Percentiles rank a stretch among this genome's conserved stretches.
These are phyloP conservation scores for Drosophila arawakana DNA, from an alignment of 1,140 invertebrate genomes.

Conservation along the genomic window DNA sequence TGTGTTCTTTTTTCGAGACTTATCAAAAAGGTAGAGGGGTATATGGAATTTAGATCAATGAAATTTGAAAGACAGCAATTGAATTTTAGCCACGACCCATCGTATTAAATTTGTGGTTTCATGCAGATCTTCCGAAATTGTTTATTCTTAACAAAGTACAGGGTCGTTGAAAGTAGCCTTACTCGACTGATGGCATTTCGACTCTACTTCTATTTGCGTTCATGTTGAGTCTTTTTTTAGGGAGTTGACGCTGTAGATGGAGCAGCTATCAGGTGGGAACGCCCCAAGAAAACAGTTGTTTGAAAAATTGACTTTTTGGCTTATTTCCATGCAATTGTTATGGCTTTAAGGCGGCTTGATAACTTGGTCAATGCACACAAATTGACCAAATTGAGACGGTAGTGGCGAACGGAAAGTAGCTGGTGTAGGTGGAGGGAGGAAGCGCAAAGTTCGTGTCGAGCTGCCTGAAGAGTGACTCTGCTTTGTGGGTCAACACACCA, in stretches of 20 bases:
- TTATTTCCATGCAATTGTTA: slow-evolving; percentile 49
- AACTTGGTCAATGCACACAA: slow-evolving; percentile 42
- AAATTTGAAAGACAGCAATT: too few relatives aligned
- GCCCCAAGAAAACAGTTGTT: slow-evolving; percentile 32
- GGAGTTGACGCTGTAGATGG: slow-evolving; percentile 8
- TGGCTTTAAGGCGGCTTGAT: slow-evolving; percentile 27
- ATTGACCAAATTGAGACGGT: slow-evolving; percentile 46
- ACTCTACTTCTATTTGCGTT: not conserved
- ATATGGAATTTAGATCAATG: too few relatives aligned
- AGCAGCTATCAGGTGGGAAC: slow-evolving; percentile 45
- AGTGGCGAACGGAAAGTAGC: not conserved
- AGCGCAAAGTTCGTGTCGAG: slow-evolving; percentile 40
- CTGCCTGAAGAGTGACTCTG: slow-evolving; percentile 26
- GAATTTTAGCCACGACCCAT: too few relatives aligned
- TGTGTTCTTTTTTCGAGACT: too few relatives aligned
- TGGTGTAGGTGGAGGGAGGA: not conserved
- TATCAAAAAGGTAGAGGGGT: too few relatives aligned
- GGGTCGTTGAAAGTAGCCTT: too few relatives aligned
- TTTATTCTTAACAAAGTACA: too few relatives aligned
- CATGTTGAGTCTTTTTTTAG: slow-evolving; percentile 1
- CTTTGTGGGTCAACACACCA: slow-evolving; percentile 49
- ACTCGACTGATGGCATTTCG: too few relatives aligned
- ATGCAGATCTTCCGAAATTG: too few relatives aligned
- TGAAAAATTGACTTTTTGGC: slow-evolving; percentile 17
- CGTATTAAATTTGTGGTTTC: too few relatives aligned